Percentiles rank a stretch among this genome's conserved stretches.
phyloP scores from a whole-genome alignment of 2,888 invertebrate species.

The Xanthorhoe spadicearia region DNA sequence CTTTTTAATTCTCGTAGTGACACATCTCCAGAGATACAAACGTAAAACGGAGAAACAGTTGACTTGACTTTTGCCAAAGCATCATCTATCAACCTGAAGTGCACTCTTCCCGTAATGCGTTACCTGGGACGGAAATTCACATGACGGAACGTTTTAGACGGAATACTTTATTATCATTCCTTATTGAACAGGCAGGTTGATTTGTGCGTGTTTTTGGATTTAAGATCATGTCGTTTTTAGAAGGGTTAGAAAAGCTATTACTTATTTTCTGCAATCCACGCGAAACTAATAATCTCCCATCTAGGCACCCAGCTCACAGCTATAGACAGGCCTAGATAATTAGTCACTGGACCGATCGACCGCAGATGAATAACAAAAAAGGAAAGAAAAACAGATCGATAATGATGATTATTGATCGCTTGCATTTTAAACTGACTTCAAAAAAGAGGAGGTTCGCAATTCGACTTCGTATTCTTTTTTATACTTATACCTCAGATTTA shows the following conservation, averaged over 20 bases:
- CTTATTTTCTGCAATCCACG: not conserved
- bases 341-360: too few species aligned
- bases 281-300: not conserved
- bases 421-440: too few species aligned
- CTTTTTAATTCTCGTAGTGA: not conserved
- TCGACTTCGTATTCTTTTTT: too few species aligned
- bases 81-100: slow-evolving; percentile 36
- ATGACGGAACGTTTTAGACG: slow-evolving; percentile 11
- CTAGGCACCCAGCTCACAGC: not conserved
- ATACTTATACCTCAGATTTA: too few species aligned
- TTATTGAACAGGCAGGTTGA: too few species aligned
- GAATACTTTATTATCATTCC: slow-evolving; percentile 8
- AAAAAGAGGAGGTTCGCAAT: too few species aligned
- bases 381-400: too few species aligned
- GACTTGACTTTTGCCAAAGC: slow-evolving; percentile 33
- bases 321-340: not conserved
- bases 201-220: too few species aligned
- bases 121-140: slow-evolving; percentile 13
- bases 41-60: slow-evolving; percentile 7
- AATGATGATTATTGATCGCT: too few species aligned
- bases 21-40: slow-evolving; percentile 18
- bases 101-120: slow-evolving; percentile 33
- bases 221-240: too few species aligned
- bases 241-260: too few species aligned
- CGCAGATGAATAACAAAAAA: not conserved